phyloP scores from a whole-genome alignment of 1,140 invertebrate species.

The Papilio glaucus region DNA sequence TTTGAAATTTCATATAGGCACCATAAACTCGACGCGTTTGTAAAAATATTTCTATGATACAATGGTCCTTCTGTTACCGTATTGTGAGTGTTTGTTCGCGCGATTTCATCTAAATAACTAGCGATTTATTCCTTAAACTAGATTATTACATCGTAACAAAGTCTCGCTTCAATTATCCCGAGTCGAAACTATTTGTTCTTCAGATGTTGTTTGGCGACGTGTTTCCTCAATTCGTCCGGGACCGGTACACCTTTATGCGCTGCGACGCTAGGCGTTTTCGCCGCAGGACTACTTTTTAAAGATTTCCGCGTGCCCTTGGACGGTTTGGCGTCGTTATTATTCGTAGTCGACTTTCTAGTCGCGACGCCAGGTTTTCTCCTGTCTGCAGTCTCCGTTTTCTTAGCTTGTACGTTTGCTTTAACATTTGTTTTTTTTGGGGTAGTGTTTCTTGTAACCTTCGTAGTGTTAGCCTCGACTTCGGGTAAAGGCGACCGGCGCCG shows the following conservation, averaged over 20 bases:
- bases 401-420: conserved; percentile 16
- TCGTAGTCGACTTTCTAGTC: conserved; percentile 49
- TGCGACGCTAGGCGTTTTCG: conserved; percentile 47
- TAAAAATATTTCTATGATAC: conserved; percentile 78
- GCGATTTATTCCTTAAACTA: conserved; percentile 53
- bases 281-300: conserved; percentile 39
- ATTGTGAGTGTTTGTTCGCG: conserved; percentile 69
- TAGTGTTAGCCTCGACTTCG: conserved; percentile 34
- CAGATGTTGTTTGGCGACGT: conserved; percentile 53
- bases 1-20: conserved; percentile 50
- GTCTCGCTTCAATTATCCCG: conserved; percentile 40
- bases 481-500: conserved; percentile 58
- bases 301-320: conserved; percentile 41
- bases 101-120: conserved; percentile 63
- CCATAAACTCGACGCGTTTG: conserved; percentile 60
- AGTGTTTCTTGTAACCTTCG: conserved; percentile 31
- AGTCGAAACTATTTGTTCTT: conserved; percentile 50
- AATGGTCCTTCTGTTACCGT: conserved; percentile 76
- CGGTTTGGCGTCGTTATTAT: conserved; percentile 43
- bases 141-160: conserved; percentile 37
- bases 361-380: conserved; percentile 44
- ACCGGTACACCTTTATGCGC: conserved; percentile 59
- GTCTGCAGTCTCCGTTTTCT: conserved; percentile 27
- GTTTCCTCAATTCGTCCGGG: conserved; percentile 64
- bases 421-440: conserved; percentile 27